Evolutionary conservation across 1,140 invertebrate species (phyloP), one percentile per base, ranked within the genome.

Genomic region (Eumaeus atala): DNA sequence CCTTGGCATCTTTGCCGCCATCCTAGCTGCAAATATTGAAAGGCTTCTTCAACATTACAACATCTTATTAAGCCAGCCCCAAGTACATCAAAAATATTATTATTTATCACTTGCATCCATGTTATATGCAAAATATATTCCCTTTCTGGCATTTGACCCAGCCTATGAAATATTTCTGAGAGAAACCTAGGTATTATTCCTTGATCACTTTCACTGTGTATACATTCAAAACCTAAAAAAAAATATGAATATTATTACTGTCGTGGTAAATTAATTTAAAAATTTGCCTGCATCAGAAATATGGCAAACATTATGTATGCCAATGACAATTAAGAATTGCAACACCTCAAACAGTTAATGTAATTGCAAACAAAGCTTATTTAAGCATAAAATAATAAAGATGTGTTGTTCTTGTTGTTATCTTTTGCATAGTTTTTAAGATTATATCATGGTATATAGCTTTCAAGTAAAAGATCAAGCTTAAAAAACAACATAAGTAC

Each of bases 101-200:
- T 89, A 38, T 86, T 86, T 4, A 88, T 88, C 10, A 92, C 90
- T 77, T 92, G 90, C 61, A 91, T 91, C 89, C 91, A 92, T 48
- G 90, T 90, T 54, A 92, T 88, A 59, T 91, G 91, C 7, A 92
- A 76, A 52, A 89, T 85, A 66, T 87, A 91, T 51, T 88, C 91
- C 59, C 90, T 86, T 58, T 91, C 91, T 55, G 87, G 78, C 74
- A 90, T 87, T 55, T 89, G 84, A 36, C 87, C 84, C 8, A 94
- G 89, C 64, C 90, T 90, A 40, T 90, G 87, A 77, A 94, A 95
- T 65, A 95, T 91, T 66, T 93, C 91, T 50, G 91, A 89, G 6
- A 95, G 84, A 70, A 93, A 94, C 56, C 93, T 85, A 33, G 93
- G 94, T 37, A 95, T 89, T 18, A 95, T 90, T 21, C 94, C 94